Conservation (phyloP, 2,888 invertebrate genomes). For the Drosophila pseudotalamancana region DNA sequence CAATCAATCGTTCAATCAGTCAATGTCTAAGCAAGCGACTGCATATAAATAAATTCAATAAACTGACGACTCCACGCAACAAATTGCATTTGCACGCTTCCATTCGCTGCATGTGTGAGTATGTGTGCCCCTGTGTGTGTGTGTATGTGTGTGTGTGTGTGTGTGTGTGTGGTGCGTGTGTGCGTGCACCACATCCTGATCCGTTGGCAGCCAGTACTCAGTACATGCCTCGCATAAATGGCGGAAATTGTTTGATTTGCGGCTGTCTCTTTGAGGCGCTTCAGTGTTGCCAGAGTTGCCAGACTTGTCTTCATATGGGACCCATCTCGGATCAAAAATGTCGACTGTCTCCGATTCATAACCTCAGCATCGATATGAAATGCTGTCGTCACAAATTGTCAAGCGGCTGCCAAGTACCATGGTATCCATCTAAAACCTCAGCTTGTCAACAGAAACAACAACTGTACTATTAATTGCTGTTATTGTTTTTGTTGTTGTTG, state of each 20-base stretch:
- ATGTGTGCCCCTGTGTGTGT: background rate
- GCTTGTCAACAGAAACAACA: background rate
- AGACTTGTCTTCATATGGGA: slow-evolving; percentile 5
- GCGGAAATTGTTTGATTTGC: slow-evolving; percentile 68
- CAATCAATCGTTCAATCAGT: slow-evolving; percentile 59
- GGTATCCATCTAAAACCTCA: background rate
- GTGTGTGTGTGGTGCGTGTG: background rate
- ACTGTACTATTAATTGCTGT: background rate
- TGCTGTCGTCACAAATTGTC: slow-evolving; percentile 11
- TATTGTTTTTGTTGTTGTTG: background rate
- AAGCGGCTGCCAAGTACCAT: background rate
- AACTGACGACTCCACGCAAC: slow-evolving; percentile 53
- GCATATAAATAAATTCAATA: slow-evolving; percentile 77
- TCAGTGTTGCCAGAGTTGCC: slow-evolving; percentile 8
- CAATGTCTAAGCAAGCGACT: slow-evolving; percentile 60
- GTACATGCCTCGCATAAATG: slow-evolving; percentile 11
- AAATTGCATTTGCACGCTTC: slow-evolving; percentile 61
- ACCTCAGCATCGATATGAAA: background rate
- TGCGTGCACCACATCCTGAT: background rate
- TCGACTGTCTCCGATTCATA: background rate
- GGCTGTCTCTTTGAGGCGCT: slow-evolving; percentile 15
- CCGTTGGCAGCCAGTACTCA: background rate
- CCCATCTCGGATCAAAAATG: background rate
- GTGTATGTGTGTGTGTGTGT: background rate
- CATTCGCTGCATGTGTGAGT: background rate